Base-by-base conservation (phyloP, 2,113 vertebrate genomes). In the Caranx melampygus region DNA sequence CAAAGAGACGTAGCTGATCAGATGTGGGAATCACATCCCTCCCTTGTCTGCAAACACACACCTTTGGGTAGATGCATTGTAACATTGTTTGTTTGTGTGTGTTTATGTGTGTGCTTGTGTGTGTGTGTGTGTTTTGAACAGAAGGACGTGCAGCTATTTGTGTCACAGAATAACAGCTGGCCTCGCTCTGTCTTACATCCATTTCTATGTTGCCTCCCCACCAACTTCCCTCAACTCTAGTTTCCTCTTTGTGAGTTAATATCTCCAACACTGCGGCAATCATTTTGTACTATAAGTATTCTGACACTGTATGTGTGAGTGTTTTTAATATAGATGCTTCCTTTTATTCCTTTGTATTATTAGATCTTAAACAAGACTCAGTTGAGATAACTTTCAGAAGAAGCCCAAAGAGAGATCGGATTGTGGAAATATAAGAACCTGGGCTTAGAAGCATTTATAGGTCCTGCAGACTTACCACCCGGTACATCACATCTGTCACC, bases 121-220 rank as follows among this genome's bases (percentile, higher is more conserved):
- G 10, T 60, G 47, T 42, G 51, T 64, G 54, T 42, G 51, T 64
- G 68, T 75, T 66, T 69, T 78, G 37, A 84, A 66, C 75, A 81
- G 74, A 73, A 52, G 81, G 78, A 83, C 80, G 79, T 58, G 68
- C 75, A 72, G 79, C 85, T 87, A 82, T 88, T 89, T 80, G 73
- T 81, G 79, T 88, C 34, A 1, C 81, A 54, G 63, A 73, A 66
- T 78, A 90, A 87, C 87, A 85, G 77, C 84, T 88, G 87, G 45
- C 81, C 57, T 72, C 3, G 2, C 81, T 83, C 33, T 59, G 71
- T 88, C 78, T 76, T 51, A 21, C 37, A 72, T 78, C 42, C 47
- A 33, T 73, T 42, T 79, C 71, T 62, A 61, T 35, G 54, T 66
- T 26, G 16, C 20, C 71, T 84, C 57, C 55, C 33, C 47, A 35